Conservation (phyloP, 2,113 vertebrate genomes). For the Burhinus oedicnemus region DNA sequence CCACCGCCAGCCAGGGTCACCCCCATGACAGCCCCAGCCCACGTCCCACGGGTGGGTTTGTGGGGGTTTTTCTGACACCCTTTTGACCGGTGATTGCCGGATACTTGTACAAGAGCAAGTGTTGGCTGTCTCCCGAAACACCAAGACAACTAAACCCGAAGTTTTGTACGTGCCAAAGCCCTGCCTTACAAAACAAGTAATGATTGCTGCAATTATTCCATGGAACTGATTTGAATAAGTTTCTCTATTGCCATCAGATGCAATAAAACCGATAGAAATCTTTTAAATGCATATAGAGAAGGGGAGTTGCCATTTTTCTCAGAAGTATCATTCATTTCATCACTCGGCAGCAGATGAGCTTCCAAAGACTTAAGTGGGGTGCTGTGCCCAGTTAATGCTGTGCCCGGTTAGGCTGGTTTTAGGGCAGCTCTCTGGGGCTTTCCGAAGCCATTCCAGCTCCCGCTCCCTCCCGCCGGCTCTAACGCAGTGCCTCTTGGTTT, state of each 20-base stretch:
- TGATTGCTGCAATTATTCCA: background rate
- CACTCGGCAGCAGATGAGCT: background rate
- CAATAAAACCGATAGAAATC: background rate
- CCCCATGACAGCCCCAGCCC: too few species aligned
- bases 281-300: background rate
- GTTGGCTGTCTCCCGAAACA: background rate
- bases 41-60: too few species aligned
- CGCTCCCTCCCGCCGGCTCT: background rate
- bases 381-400: background rate
- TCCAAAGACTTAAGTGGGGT: background rate
- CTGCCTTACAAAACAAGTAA: background rate
- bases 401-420: background rate
- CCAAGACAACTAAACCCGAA: background rate
- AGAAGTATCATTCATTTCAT: background rate
- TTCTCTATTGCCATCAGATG: background rate
- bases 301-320: background rate
- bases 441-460: background rate
- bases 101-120: background rate
- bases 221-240: background rate
- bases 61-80: rapidly evolving
- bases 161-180: background rate
- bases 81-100: background rate
- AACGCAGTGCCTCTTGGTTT: background rate
- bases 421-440: background rate
- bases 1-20: rapidly evolving